Evolutionary conservation across 2,113 vertebrate genomes (phyloP), one percentile per base, ranked within the genome.

Genomic region (Podocnemis expansa): DNA sequence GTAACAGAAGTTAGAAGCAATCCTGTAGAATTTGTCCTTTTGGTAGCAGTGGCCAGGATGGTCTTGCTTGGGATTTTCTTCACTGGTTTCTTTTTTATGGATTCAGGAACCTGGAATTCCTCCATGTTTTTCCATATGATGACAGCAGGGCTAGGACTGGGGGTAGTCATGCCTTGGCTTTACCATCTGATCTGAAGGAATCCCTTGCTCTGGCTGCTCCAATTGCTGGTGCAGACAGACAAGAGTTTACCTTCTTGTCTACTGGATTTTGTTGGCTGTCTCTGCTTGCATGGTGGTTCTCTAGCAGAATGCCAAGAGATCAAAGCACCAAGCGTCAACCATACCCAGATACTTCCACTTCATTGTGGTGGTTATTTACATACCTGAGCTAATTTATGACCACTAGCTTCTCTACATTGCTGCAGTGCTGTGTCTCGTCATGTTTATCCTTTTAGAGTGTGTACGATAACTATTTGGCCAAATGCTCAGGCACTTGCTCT

Each of bases 71-170:
- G 99, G 1, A 93, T 99, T 51, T 98, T 99, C 96, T 99, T 99
- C 86, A 98, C 99, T 4, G 97, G 98, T 82, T 99, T 99, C 95
- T 94, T 98, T 90, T 99, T 99, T 98, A 99, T 99, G 99, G 99
- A 99, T 93, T 99, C 99, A 0, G 98, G 98, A 78, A 99, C 99
- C 0, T 99, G 99, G 99, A 98, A 99, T n/a, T 99, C 99, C 0
- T 99, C 99, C 4, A 95, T 99, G 54, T 99, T 99, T 94, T 99
- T 99, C 96, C 99, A 99, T 96, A 98, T 98, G 96, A 99, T 99
- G 99, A 99, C 98, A 0, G 98, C 99, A 2, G 99, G 99, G 75
- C 97, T 99, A 87, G 99, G 97, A 73, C 97, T 99, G 43, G 99
- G 99, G 0, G 98, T 99, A 93, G 98, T 99, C 87, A 97, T 99